These are phyloP conservation scores for Microtus oregoni DNA, from an alignment of 2,113 vertebrate species.

Conservation along the genomic window DNA sequence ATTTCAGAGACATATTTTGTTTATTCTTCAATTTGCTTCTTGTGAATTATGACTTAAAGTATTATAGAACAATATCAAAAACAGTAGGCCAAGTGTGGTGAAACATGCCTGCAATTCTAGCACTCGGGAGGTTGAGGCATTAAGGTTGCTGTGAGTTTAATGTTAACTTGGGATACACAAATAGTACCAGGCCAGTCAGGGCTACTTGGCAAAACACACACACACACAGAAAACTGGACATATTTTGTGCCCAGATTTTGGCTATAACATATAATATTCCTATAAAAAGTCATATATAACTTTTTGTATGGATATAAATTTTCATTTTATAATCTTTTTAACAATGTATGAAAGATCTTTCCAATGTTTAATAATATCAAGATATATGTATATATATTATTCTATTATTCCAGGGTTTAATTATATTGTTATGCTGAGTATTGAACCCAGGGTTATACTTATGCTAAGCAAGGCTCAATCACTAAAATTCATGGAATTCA, in stretches of 20 bases:
- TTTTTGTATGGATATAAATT: neutral
- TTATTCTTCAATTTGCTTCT: neutral
- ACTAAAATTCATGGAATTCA: neutral
- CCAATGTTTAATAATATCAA: neutral
- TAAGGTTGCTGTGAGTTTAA: neutral
- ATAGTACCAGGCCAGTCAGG: neutral
- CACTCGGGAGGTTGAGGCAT: neutral
- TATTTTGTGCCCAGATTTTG: neutral
- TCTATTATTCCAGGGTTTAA: neutral
- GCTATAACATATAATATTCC: neutral
- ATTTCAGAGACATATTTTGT: neutral
- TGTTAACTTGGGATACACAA: neutral
- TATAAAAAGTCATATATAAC: neutral
- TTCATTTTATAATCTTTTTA: conserved; percentile 3
- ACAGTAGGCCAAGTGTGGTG: neutral
- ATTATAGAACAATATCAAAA: neutral
- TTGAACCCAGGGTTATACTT: neutral
- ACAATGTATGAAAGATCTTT: neutral
- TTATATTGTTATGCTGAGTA: neutral
- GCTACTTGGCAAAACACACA: neutral
- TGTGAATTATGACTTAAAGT: neutral
- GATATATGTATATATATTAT: too few relatives aligned
- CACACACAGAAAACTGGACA: neutral
- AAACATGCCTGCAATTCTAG: neutral
- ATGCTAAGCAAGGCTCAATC: neutral